These are phyloP conservation scores for Anthoscopus minutus DNA, from an alignment of 2,113 vertebrate genomes.

Conservation along the genomic window DNA sequence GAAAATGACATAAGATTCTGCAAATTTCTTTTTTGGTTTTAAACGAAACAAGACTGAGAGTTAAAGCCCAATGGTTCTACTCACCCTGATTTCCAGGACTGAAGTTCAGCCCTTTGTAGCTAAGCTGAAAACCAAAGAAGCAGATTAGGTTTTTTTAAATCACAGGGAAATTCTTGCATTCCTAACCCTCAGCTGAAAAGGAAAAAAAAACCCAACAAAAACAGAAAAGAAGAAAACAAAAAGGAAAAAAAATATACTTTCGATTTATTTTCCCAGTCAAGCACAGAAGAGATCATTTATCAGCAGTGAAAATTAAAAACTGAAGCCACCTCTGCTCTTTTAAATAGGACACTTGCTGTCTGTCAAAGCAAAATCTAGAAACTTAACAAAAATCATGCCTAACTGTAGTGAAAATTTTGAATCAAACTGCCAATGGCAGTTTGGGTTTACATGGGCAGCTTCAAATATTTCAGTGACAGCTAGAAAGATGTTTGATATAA, in stretches of 20 bases:
- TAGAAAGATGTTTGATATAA: background rate
- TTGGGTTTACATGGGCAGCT: background rate
- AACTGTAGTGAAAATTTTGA: background rate
- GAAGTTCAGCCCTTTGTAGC: background rate
- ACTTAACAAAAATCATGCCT: background rate
- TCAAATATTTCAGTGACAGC: background rate
- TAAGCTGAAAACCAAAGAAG: background rate
- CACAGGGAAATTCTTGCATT: background rate
- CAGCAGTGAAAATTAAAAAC: background rate
- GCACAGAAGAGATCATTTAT: background rate
- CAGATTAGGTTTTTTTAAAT: background rate
- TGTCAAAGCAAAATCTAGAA: background rate
- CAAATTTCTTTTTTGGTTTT: background rate
- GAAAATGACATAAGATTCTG: background rate
- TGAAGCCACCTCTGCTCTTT: background rate
- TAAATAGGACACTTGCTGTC: background rate
- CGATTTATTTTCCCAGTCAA: background rate
- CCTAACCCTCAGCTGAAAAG: too few species aligned
- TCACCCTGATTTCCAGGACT: background rate
- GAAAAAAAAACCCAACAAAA: background rate
- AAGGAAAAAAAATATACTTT: background rate
- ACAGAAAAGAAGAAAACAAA: fast-evolving
- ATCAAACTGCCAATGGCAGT: background rate
- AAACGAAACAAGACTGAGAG: background rate
- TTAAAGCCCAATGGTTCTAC: background rate